Percentiles rank a stretch among this genome's conserved stretches.
Conservation (phyloP, 1,140 invertebrate genomes). For the Drosophila orosa region DNA sequence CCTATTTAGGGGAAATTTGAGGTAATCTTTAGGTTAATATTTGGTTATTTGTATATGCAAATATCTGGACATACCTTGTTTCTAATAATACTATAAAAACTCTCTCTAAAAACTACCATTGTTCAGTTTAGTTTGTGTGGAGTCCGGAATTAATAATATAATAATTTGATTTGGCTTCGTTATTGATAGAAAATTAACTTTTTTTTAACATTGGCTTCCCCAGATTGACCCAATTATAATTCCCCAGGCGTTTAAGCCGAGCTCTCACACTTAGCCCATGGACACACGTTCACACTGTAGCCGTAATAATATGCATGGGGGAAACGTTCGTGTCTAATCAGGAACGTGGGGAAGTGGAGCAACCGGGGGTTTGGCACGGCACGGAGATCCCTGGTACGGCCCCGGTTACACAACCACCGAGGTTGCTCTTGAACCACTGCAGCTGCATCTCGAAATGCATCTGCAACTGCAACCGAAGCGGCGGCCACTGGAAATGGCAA, state of each 20-base stretch:
- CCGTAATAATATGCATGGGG: slow-evolving; percentile 14
- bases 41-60: not conserved
- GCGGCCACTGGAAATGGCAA: slow-evolving; percentile 19
- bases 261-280: slow-evolving; percentile 22
- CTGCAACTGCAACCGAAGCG: slow-evolving; percentile 16
- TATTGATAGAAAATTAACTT: not conserved
- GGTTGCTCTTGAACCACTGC: slow-evolving; percentile 46
- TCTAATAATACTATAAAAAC: not conserved
- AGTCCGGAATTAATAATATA: not conserved
- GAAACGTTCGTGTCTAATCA: slow-evolving; percentile 44
- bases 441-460: slow-evolving; percentile 23
- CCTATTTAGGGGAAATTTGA: not conserved
- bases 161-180: not conserved
- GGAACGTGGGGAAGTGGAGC: slow-evolving; percentile 27
- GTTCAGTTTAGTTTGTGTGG: not conserved
- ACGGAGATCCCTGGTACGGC: slow-evolving; percentile 14
- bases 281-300: slow-evolving; percentile 42
- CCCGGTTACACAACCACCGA: slow-evolving; percentile 27
- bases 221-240: slow-evolving; percentile 31
- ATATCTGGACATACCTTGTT: not conserved
- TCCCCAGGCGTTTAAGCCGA: slow-evolving; percentile 3
- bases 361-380: slow-evolving; percentile 13
- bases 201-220: slow-evolving; percentile 19
- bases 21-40: not conserved
- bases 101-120: not conserved